These are phyloP conservation scores for Geophilus truncorum DNA, from an alignment of 2,888 invertebrate species.

Conservation along the genomic window DNA sequence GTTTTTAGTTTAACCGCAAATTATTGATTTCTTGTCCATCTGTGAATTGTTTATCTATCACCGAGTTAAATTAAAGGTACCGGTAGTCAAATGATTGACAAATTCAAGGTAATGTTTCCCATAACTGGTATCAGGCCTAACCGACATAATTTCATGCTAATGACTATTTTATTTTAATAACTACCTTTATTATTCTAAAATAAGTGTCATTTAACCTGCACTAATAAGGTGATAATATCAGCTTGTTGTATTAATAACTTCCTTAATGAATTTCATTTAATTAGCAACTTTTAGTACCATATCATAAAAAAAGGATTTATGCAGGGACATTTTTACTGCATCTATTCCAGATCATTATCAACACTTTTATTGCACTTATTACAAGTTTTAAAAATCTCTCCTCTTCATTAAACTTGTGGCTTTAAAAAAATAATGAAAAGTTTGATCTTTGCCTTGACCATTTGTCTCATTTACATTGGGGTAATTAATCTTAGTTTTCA, in stretches of 20 bases:
- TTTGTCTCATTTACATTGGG: background rate
- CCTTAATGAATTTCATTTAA: conserved; percentile 16
- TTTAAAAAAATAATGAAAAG: background rate
- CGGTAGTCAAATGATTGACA: too few species aligned
- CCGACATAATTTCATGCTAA: too few species aligned
- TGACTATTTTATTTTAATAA: too few species aligned
- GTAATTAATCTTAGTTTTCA: background rate
- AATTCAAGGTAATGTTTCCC: too few species aligned
- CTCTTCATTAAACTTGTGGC: background rate
- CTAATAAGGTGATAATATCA: conserved; percentile 16
- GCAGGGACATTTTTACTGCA: background rate
- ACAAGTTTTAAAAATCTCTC: background rate
- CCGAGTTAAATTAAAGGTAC: too few species aligned
- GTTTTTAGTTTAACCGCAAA: background rate
- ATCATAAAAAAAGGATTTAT: background rate
- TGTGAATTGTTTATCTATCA: background rate
- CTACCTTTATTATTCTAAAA: background rate
- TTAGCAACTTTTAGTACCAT: background rate
- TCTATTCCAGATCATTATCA: background rate
- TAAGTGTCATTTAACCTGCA: background rate
- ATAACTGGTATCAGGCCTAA: too few species aligned
- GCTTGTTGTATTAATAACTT: background rate
- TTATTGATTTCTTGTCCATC: background rate
- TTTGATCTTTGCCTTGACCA: background rate
- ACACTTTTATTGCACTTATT: background rate